These are phyloP conservation scores for Drosophila nr. perissopoda DNA, from an alignment of 2,888 invertebrate genomes.

Conservation along the genomic window DNA sequence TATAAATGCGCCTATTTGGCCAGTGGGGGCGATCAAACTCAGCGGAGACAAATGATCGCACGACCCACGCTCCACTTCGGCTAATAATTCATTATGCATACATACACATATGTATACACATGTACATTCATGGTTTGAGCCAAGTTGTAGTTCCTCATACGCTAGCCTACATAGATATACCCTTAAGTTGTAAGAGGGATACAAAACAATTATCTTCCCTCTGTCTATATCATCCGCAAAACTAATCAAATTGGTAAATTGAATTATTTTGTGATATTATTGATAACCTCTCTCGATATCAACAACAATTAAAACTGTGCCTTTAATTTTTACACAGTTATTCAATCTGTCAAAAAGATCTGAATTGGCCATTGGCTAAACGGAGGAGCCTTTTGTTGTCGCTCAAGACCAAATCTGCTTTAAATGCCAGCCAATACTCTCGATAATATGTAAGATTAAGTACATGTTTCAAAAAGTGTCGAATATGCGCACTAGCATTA, in stretches of 20 bases:
- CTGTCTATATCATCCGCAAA: too few species aligned
- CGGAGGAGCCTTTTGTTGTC: background rate
- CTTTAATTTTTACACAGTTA: too few species aligned
- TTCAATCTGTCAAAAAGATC: too few species aligned
- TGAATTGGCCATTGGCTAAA: background rate
- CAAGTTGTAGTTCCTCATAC: background rate
- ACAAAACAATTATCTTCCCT: background rate
- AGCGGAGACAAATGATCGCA: slow-evolving; percentile 37
- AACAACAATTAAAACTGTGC: background rate
- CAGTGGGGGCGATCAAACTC: slow-evolving; percentile 40
- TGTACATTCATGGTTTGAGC: background rate
- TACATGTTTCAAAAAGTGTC: too few species aligned
- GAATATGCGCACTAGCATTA: background rate
- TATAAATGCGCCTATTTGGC: slow-evolving; percentile 48
- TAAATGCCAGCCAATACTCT: background rate
- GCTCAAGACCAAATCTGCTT: too few species aligned
- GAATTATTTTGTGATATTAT: too few species aligned
- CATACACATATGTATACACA: background rate
- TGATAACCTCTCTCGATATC: too few species aligned
- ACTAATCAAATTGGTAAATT: too few species aligned
- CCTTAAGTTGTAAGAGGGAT: background rate
- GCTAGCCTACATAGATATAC: background rate
- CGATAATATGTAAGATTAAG: background rate
- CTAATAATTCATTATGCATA: slow-evolving; percentile 30
- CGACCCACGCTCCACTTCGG: slow-evolving; percentile 30